Conservation (phyloP, 1,140 invertebrate genomes). For the Bombus huntii region DNA sequence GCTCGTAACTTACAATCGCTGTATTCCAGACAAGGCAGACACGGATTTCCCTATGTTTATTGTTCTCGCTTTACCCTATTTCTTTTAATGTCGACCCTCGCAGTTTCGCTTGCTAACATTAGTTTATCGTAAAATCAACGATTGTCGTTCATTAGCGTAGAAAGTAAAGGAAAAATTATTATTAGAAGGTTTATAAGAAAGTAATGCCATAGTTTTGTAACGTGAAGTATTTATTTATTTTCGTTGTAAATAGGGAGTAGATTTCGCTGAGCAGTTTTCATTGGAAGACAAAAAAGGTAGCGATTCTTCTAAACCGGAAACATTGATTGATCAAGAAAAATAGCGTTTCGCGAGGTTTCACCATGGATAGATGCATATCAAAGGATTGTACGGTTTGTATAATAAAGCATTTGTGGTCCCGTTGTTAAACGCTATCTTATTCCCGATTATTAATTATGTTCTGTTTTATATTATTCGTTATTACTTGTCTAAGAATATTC, state of each 20-base stretch:
- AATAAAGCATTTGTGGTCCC: background rate
- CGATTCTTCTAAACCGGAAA: background rate
- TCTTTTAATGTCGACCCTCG: background rate
- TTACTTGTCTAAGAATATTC: background rate
- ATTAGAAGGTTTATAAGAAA: background rate
- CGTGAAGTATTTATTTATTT: background rate
- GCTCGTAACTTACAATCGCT: conserved; percentile 55
- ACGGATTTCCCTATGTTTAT: conserved; percentile 2
- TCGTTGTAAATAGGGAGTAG: background rate
- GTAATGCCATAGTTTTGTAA: background rate
- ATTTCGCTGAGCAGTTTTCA: background rate
- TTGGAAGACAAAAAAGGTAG: background rate
- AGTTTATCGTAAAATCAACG: too few relatives aligned
- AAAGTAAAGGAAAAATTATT: too few relatives aligned
- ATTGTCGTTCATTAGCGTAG: too few relatives aligned
- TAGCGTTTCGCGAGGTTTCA: background rate
- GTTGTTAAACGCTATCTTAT: background rate
- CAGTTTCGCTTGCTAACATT: too few relatives aligned
- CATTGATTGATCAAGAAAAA: background rate
- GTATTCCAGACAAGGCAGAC: conserved; percentile 21
- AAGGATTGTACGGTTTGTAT: background rate
- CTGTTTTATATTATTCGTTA: background rate
- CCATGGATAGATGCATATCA: background rate
- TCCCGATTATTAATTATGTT: background rate
- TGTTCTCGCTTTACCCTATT: background rate